Percentiles rank a stretch among this genome's conserved stretches.
Evolutionary conservation across 2,797 vertebrate genomes (phyloP).

Genomic region (Telmatherina bonti): DNA sequence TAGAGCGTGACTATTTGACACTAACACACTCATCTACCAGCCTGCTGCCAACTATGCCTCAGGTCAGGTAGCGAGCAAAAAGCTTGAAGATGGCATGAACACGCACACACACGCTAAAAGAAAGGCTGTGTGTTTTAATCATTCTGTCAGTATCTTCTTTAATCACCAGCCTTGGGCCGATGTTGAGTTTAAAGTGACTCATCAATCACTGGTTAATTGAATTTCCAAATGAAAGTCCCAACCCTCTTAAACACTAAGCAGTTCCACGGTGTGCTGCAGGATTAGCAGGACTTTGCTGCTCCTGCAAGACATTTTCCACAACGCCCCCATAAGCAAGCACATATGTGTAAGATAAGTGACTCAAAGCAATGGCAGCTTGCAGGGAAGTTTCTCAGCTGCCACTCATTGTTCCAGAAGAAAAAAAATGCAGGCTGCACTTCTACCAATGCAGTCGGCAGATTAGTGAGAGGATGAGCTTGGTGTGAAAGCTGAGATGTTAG

Average conservation of each 20-base stretch:
- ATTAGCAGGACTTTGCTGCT: constrained; percentile 56
- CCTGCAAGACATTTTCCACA: constrained; percentile 58
- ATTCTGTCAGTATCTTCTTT: constrained; percentile 43
- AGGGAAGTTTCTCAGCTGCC: constrained; percentile 50
- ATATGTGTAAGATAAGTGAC: constrained; percentile 52
- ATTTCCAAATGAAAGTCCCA: constrained; percentile 59
- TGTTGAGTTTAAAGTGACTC: constrained; percentile 42
- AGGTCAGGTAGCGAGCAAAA: constrained; percentile 45
- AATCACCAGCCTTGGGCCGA: constrained; percentile 47
- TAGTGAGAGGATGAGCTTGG: constrained; percentile 48
- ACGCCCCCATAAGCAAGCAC: constrained; percentile 46
- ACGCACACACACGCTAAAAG: constrained; percentile 45
- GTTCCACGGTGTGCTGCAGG: constrained; percentile 46
- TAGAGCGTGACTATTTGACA: constrained; percentile 59
- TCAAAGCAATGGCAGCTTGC: constrained; percentile 49
- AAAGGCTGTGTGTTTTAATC: constrained; percentile 50
- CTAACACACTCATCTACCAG: constrained; percentile 51
- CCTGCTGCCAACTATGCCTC: constrained; percentile 54
- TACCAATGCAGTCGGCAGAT: constrained; percentile 47
- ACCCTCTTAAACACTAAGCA: constrained; percentile 38
- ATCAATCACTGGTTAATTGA: constrained; percentile 61
- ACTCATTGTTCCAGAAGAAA: constrained; percentile 55
- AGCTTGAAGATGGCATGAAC: constrained; percentile 35
- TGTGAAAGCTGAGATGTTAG: constrained; percentile 61
- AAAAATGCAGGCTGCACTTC: constrained; percentile 60